Evolutionary conservation across 2,888 invertebrate genomes (phyloP).

Genomic region (Zootermopsis nevadensis): DNA sequence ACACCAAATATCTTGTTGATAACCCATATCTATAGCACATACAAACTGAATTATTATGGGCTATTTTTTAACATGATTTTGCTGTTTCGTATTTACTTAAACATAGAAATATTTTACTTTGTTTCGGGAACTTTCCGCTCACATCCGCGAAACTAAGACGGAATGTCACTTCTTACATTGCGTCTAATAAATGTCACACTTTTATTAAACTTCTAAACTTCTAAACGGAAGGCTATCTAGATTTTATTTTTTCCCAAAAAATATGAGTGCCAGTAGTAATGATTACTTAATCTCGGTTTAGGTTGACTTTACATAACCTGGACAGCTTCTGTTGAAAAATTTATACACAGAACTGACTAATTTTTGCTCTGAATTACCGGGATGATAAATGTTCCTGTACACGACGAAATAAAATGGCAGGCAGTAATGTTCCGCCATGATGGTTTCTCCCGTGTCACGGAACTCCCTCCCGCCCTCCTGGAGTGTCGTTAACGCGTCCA

Average conservation of each 20-base stretch:
- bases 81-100: not conserved
- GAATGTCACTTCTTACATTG: too few species aligned
- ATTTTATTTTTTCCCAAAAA: not conserved
- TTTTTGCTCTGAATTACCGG: not conserved
- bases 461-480: not conserved
- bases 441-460: not conserved
- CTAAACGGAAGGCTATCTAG: too few species aligned
- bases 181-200: too few species aligned
- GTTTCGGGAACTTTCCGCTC: too few species aligned
- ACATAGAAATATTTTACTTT: too few species aligned
- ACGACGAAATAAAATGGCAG: slow-evolving; percentile 14
- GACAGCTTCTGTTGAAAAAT: too few species aligned
- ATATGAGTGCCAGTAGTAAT: too few species aligned
- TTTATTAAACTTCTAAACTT: too few species aligned
- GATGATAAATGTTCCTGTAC: not conserved
- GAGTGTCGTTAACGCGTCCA: slow-evolving; percentile 16
- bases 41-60: not conserved
- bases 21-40: not conserved
- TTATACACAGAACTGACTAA: not conserved
- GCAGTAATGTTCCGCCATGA: slow-evolving; percentile 16
- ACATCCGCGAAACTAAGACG: too few species aligned
- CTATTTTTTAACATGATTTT: not conserved
- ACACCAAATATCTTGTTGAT: not conserved
- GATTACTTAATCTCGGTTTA: not conserved
- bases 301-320: not conserved